Evolutionary conservation across 1,140 invertebrate genomes (phyloP).

Genomic region (Musca domestica): DNA sequence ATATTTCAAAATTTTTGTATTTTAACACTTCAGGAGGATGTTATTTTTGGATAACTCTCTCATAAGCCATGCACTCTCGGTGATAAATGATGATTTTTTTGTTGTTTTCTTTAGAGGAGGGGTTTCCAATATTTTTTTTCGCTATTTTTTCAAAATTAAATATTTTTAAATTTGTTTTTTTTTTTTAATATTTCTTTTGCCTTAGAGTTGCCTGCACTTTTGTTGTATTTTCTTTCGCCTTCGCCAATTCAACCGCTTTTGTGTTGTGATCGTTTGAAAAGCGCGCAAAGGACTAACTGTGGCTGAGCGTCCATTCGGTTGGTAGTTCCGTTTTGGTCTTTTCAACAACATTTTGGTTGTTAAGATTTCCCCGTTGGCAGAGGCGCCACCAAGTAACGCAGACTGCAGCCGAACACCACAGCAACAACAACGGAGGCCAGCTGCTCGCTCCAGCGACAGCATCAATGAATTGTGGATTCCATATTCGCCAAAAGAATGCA

Average conservation of each 20-base stretch:
- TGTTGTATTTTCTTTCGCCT: background rate
- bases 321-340: background rate
- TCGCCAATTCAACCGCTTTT: slow-evolving; percentile 7
- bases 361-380: background rate
- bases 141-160: background rate
- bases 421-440: background rate
- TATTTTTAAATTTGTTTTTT: background rate
- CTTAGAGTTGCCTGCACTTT: background rate
- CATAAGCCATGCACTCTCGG: too few relatives aligned
- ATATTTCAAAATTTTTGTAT: too few relatives aligned
- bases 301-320: background rate
- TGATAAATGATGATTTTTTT: too few relatives aligned
- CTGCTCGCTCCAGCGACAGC: background rate
- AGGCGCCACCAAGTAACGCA: background rate
- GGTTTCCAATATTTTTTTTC: too few relatives aligned
- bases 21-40: too few relatives aligned
- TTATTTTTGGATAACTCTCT: too few relatives aligned
- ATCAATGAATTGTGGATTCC: slow-evolving; percentile 14
- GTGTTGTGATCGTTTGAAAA: slow-evolving; percentile 11
- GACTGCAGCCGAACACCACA: background rate
- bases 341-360: too few relatives aligned
- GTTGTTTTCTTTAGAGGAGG: background rate
- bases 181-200: background rate
- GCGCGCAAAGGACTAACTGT: slow-evolving; percentile 7
- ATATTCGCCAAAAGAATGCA: background rate